phyloP scores from a whole-genome alignment of 2,888 invertebrate genomes.

The Morpho helenor region DNA sequence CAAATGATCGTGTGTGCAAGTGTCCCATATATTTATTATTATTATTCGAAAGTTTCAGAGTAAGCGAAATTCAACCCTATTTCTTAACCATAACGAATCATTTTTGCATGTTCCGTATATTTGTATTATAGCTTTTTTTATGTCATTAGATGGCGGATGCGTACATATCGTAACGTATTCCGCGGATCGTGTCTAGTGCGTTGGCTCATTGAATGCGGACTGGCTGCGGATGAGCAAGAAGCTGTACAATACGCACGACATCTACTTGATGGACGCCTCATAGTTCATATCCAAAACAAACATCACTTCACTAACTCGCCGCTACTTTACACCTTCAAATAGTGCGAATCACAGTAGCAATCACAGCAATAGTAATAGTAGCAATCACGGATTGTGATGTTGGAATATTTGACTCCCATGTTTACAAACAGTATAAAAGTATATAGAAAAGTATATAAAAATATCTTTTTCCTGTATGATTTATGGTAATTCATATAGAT shows the following conservation, averaged over 20 bases:
- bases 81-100: too few relatives aligned
- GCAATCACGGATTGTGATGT: too few relatives aligned
- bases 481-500: too few relatives aligned
- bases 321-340: conserved; percentile 87
- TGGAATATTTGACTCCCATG: too few relatives aligned
- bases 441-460: too few relatives aligned
- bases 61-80: too few relatives aligned
- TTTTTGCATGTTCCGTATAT: background rate
- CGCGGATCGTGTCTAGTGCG: conserved; percentile 90
- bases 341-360: background rate
- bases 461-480: too few relatives aligned
- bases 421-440: too few relatives aligned
- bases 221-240: conserved; percentile 88
- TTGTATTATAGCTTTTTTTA: background rate
- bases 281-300: conserved; percentile 89
- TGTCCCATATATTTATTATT: too few relatives aligned
- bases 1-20: too few relatives aligned
- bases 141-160: conserved; percentile 84
- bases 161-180: conserved; percentile 88
- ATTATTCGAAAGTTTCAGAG: background rate
- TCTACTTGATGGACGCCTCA: conserved; percentile 90
- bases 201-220: conserved; percentile 90
- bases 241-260: conserved; percentile 91
- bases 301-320: conserved; percentile 93
- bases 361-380: background rate